A percentile compares a stretch with the other conserved stretches of the same genome.
Conservation (phyloP, 2,888 invertebrate species). For the Mythimna ferrago region DNA sequence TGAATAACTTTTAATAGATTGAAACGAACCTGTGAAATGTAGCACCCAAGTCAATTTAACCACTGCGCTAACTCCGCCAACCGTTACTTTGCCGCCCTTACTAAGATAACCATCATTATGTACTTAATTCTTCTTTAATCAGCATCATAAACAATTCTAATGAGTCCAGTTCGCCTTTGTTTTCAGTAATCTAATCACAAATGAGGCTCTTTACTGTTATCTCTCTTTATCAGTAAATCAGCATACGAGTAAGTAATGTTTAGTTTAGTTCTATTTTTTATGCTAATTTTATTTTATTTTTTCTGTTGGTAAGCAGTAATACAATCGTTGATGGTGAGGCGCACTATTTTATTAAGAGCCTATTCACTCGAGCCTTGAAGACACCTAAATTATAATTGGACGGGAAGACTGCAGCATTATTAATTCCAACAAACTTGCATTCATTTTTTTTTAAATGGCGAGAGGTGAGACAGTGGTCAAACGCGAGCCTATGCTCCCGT, state of each 20-base stretch:
- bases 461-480: too few relatives aligned
- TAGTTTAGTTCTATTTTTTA: constrained; percentile 44
- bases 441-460: too few relatives aligned
- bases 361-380: background rate
- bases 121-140: constrained; percentile 9
- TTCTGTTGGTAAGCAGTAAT: too few relatives aligned
- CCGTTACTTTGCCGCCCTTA: background rate
- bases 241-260: constrained; percentile 15
- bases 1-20: too few relatives aligned
- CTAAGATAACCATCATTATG: constrained; percentile 24
- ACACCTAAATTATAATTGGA: too few relatives aligned
- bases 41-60: background rate
- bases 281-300: constrained; percentile 20
- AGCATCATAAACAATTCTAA: constrained; percentile 29
- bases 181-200: constrained; percentile 22
- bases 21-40: too few relatives aligned
- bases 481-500: too few relatives aligned
- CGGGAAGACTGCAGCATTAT: background rate
- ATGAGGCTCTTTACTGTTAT: constrained; percentile 33
- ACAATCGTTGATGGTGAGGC: too few relatives aligned
- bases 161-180: constrained; percentile 28
- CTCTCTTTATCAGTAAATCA: constrained; percentile 26
- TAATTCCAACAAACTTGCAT: constrained; percentile 15
- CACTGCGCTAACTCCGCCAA: background rate
- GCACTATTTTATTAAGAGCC: too few relatives aligned